Conservation (phyloP, 2,797 vertebrate genomes). For the Tapirus indicus region DNA sequence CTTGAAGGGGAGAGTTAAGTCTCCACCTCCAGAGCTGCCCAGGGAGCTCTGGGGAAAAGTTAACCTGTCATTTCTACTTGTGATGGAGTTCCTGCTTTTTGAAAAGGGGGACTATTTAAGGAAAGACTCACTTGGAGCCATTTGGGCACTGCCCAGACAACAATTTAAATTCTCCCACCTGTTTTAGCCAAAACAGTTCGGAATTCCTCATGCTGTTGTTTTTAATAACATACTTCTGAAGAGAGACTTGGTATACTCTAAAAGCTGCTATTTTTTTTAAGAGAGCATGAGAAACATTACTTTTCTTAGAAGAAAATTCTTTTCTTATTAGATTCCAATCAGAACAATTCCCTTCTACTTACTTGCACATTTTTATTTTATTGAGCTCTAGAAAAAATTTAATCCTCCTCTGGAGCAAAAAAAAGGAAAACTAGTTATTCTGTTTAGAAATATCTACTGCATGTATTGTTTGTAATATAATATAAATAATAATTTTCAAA, state of each 20-base stretch:
- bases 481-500: background rate
- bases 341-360: slow-evolving; percentile 32
- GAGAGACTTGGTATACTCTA: background rate
- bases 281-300: background rate
- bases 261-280: slow-evolving; percentile 11
- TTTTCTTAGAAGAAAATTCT: slow-evolving; percentile 45
- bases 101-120: background rate
- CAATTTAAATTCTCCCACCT: background rate
- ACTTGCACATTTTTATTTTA: slow-evolving; percentile 23
- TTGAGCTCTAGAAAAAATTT: slow-evolving; percentile 49
- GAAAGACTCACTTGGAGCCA: background rate
- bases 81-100: background rate
- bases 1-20: background rate
- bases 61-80: background rate
- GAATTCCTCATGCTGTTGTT: background rate
- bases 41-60: background rate
- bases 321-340: slow-evolving; percentile 39
- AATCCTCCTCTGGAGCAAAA: slow-evolving; percentile 29
- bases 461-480: slow-evolving; percentile 22
- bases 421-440: background rate
- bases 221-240: slow-evolving; percentile 8
- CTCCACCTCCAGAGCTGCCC: background rate
- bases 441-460: slow-evolving; percentile 51
- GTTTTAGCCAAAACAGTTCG: background rate
- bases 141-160: background rate